phyloP scores from a whole-genome alignment of 2,888 invertebrate species.

The Tridacna gigas region DNA sequence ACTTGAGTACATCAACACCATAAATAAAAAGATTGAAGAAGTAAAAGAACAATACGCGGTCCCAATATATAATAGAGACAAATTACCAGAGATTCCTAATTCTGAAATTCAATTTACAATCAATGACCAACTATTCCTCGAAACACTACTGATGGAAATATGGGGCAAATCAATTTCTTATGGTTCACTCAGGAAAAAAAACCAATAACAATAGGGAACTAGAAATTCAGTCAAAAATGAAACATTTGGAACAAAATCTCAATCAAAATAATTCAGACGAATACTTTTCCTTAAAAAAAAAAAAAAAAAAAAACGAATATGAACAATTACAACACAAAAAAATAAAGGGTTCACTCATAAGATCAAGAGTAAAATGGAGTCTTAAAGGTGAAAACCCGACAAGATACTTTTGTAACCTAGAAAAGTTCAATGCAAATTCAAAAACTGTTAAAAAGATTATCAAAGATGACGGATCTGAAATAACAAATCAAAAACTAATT shows the following conservation, averaged over 20 bases:
- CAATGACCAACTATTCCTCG: constrained; percentile 31
- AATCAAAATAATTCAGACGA: neutral
- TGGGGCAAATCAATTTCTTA: constrained; percentile 23
- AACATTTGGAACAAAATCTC: neutral
- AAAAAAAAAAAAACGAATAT: too few relatives aligned
- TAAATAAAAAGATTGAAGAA: constrained; percentile 19
- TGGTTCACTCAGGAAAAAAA: constrained; percentile 20
- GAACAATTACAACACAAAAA: constrained; percentile 16
- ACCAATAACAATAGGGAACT: constrained; percentile 2
- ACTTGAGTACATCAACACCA: constrained; percentile 15
- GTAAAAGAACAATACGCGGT: constrained; percentile 23
- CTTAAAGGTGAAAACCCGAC: constrained; percentile 25
- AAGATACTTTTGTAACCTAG: constrained; percentile 19
- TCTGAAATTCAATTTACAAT: constrained; percentile 27
- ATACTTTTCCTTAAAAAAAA: neutral
- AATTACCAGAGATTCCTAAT: constrained; percentile 12
- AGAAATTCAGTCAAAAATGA: neutral
- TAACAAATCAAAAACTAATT: constrained; percentile 9
- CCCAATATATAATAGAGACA: constrained; percentile 12
- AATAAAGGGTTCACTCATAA: constrained; percentile 7
- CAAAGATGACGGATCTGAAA: neutral
- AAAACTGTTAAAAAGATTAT: neutral
- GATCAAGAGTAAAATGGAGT: constrained; percentile 21
- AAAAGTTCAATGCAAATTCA: neutral
- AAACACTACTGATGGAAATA: constrained; percentile 37